These are phyloP conservation scores for Gambelia wislizenii DNA, from an alignment of 2,797 vertebrate genomes.

Conservation along the genomic window DNA sequence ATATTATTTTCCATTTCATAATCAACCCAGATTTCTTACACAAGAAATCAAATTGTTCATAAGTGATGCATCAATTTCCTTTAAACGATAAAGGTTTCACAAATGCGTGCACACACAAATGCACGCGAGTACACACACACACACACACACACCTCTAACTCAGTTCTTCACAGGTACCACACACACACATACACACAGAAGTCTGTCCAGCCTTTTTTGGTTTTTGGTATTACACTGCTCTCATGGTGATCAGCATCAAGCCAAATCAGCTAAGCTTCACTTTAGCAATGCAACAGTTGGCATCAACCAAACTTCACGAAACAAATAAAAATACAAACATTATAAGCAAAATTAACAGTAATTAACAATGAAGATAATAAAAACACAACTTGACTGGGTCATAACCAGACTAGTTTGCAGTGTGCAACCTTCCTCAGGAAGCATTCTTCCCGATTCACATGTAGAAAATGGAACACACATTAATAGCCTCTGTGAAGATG, in stretches of 20 bases:
- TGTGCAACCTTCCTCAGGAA: conserved; percentile 76
- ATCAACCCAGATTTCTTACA: conserved; percentile 68
- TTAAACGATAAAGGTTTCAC: conserved; percentile 77
- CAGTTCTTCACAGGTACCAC: conserved; percentile 69
- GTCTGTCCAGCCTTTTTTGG: conserved; percentile 81
- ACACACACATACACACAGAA: conserved; percentile 54
- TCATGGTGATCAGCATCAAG: conserved; percentile 75
- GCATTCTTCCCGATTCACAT: conserved; percentile 75
- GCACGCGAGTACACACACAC: neutral
- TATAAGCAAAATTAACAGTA: conserved; percentile 68
- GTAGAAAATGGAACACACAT: conserved; percentile 74
- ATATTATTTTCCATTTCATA: conserved; percentile 66
- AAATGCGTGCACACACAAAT: conserved; percentile 54
- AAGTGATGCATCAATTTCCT: conserved; percentile 77
- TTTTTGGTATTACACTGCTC: conserved; percentile 78
- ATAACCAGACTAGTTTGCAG: conserved; percentile 84
- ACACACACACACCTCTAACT: conserved; percentile 22
- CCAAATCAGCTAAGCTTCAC: conserved; percentile 78
- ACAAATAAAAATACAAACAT: conserved; percentile 68
- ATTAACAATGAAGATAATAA: conserved; percentile 44
- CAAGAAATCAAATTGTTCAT: conserved; percentile 69
- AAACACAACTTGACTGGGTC: conserved; percentile 77
- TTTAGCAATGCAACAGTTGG: conserved; percentile 78
- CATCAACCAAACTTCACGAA: conserved; percentile 83
- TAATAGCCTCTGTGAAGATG: conserved; percentile 79